phyloP scores from a whole-genome alignment of 2,113 vertebrate genomes.

The Erythrolamprus reginae region DNA sequence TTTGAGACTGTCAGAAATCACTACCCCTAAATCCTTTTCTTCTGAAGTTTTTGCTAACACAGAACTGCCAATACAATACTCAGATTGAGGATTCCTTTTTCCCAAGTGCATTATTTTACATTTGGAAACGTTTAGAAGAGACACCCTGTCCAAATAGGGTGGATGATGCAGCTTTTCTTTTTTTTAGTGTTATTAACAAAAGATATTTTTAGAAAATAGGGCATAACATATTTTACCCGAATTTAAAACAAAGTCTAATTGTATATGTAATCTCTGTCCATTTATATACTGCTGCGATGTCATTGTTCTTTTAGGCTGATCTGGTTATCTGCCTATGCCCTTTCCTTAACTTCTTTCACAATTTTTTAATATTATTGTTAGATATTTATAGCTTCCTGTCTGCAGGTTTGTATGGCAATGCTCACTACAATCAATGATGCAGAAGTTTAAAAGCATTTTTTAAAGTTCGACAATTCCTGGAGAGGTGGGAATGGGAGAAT shows the following conservation, averaged over 20 bases:
- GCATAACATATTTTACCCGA: neutral
- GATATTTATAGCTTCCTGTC: slow-evolving; percentile 2
- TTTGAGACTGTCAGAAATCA: too few species aligned
- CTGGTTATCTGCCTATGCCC: neutral
- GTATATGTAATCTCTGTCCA: neutral
- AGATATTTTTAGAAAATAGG: neutral
- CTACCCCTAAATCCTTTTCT: too few species aligned
- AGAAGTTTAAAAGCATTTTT: neutral
- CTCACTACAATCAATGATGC: neutral
- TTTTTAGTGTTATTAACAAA: neutral
- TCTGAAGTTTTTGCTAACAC: too few species aligned
- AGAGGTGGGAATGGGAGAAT: neutral
- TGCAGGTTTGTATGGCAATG: neutral
- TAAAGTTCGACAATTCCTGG: neutral
- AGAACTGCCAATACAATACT: too few species aligned
- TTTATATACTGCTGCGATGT: neutral
- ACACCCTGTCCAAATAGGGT: too few species aligned
- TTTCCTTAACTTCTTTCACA: neutral
- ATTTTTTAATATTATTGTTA: neutral
- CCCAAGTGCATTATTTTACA: too few species aligned
- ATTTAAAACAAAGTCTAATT: neutral
- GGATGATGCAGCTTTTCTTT: neutral
- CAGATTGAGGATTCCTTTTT: too few species aligned
- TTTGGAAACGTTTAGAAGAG: too few species aligned
- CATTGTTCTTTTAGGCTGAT: neutral